A percentile compares a stretch with the other conserved stretches of the same genome.
These are phyloP conservation scores for Campoletis raptor DNA, from an alignment of 2,888 invertebrate species.

Conservation along the genomic window DNA sequence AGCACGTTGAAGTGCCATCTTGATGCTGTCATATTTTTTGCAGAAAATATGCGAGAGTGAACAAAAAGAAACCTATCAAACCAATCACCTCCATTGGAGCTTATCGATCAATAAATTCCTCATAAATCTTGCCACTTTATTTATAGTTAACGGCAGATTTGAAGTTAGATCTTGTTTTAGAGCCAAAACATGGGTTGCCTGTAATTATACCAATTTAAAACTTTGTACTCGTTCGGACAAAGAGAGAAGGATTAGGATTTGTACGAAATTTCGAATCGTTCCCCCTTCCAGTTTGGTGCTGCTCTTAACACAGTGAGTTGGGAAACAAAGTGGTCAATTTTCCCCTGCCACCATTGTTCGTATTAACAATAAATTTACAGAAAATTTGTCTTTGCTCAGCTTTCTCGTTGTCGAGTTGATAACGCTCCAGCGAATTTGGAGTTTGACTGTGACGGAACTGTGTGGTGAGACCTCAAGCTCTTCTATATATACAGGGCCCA, in stretches of 20 bases:
- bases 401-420: neutral
- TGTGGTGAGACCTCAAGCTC: conserved; percentile 26
- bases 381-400: neutral
- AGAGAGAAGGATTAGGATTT: neutral
- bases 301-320: neutral
- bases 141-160: neutral
- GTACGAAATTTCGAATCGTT: conserved; percentile 1
- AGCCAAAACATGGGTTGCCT: no score
- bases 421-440: conserved; percentile 15
- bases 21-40: neutral
- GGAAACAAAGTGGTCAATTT: conserved; percentile 31
- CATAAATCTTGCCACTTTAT: neutral
- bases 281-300: neutral
- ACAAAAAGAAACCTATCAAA: neutral
- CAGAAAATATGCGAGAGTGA: neutral
- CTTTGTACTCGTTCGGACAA: neutral
- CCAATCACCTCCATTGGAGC: neutral
- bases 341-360: conserved; percentile 26
- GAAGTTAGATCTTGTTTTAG: neutral
- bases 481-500: conserved; percentile 20
- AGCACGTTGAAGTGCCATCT: neutral
- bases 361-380: conserved; percentile 2
- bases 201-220: neutral
- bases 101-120: neutral
- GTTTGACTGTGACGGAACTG: conserved; percentile 20